These are phyloP conservation scores for Ceuthmochares aereus DNA, from an alignment of 2,113 vertebrate species.

Conservation along the genomic window DNA sequence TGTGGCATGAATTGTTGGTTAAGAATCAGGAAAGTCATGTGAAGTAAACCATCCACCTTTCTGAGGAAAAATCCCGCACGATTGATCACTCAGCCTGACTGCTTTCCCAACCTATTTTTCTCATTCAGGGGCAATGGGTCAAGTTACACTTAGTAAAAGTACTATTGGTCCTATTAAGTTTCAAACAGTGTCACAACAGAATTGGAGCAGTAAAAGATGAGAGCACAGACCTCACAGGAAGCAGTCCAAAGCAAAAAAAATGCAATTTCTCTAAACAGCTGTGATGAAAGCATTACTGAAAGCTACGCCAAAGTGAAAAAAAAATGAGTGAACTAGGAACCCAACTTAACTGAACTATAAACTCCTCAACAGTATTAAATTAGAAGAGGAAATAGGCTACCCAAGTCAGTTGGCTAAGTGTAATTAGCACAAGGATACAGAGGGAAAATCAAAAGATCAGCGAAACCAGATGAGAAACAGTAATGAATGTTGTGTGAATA, in stretches of 20 bases:
- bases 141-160: background rate
- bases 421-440: background rate
- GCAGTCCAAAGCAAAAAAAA: background rate
- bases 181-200: background rate
- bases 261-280: background rate
- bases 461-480: background rate
- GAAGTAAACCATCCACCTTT: background rate
- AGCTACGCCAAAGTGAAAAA: background rate
- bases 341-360: background rate
- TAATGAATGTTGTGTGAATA: background rate
- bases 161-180: background rate
- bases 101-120: background rate
- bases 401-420: background rate
- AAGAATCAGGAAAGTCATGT: background rate
- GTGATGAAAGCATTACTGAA: background rate
- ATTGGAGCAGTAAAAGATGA: background rate
- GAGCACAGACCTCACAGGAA: background rate
- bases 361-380: background rate
- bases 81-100: background rate
- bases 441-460: background rate
- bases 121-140: background rate
- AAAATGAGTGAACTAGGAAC: background rate
- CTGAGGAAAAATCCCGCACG: background rate
- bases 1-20: background rate
- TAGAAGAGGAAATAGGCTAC: background rate